Evolutionary conservation across 2,797 vertebrate species (phyloP).

Genomic region (Poeciliopsis presidionis): DNA sequence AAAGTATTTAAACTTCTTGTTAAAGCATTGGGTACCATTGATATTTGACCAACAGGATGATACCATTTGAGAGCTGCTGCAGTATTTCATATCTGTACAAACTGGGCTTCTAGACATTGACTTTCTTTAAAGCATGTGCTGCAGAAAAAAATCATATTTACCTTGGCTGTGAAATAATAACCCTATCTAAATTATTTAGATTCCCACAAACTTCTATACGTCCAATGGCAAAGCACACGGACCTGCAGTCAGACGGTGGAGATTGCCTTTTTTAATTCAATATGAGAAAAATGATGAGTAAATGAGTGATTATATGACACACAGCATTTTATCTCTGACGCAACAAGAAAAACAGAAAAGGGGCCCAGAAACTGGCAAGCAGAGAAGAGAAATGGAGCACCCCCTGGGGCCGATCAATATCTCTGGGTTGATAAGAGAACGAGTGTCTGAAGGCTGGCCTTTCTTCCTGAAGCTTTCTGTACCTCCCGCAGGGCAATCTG

Average conservation of each 20-base stretch:
- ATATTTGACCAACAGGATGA: slow-evolving; percentile 44
- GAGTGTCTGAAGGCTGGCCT: slow-evolving; percentile 65
- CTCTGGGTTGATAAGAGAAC: slow-evolving; percentile 66
- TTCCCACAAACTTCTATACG: slow-evolving; percentile 35
- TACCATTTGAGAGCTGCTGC: slow-evolving; percentile 29
- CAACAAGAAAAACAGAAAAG: slow-evolving; percentile 35
- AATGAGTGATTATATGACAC: slow-evolving; percentile 29
- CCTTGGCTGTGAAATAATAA: slow-evolving; percentile 36
- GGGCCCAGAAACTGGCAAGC: slow-evolving; percentile 34
- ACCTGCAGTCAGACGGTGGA: slow-evolving; percentile 3
- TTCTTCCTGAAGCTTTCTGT: slow-evolving; percentile 70
- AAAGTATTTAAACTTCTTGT: background rate
- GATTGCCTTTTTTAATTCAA: slow-evolving; percentile 33
- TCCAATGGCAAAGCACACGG: slow-evolving; percentile 17
- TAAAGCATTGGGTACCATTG: background rate
- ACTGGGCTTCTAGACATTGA: slow-evolving; percentile 50
- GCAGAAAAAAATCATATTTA: slow-evolving; percentile 46
- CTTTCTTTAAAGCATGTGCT: slow-evolving; percentile 19
- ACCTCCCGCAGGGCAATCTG: slow-evolving; percentile 56
- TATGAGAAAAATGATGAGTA: slow-evolving; percentile 26
- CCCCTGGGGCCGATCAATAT: slow-evolving; percentile 67
- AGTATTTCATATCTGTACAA: slow-evolving; percentile 66
- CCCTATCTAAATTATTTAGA: slow-evolving; percentile 49
- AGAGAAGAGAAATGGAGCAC: slow-evolving; percentile 57
- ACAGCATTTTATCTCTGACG: slow-evolving; percentile 22